These are phyloP conservation scores for Nebria salina DNA, from an alignment of 2,888 invertebrate species.

Conservation along the genomic window DNA sequence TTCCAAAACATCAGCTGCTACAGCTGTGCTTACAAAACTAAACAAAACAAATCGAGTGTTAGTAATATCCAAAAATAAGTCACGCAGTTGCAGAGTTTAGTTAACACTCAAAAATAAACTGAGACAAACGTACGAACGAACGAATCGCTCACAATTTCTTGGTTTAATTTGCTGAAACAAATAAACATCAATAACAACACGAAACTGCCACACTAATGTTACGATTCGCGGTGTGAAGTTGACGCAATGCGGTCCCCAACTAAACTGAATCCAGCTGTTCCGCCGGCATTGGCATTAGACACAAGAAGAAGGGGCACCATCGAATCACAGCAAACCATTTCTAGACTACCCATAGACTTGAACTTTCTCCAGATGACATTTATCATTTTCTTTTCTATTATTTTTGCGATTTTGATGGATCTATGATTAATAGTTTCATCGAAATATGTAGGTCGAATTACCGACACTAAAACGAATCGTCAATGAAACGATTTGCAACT, in stretches of 20 bases:
- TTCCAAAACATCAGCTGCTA: not conserved
- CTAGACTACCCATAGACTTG: constrained; percentile 33
- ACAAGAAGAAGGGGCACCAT: constrained; percentile 22
- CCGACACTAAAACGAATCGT: not conserved
- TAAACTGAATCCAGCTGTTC: constrained; percentile 26
- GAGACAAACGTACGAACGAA: not conserved
- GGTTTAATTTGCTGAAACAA: not conserved
- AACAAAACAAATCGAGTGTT: not conserved
- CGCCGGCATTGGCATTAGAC: constrained; percentile 7
- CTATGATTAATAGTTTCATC: constrained; percentile 9
- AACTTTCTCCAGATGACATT: constrained; percentile 32
- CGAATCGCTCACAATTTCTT: not conserved
- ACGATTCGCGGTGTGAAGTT: constrained; percentile 12
- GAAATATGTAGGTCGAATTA: constrained; percentile 5
- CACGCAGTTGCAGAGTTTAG: not conserved
- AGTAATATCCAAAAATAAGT: constrained; percentile 16
- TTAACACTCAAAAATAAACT: constrained; percentile 3
- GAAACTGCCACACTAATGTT: constrained; percentile 6
- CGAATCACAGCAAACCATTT: constrained; percentile 25
- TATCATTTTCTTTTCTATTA: constrained; percentile 25
- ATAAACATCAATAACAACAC: constrained; percentile 25
- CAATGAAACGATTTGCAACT: no score
- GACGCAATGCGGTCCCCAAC: constrained; percentile 31
- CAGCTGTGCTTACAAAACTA: not conserved
- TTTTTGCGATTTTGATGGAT: not conserved